Evolutionary conservation across 2,888 invertebrate genomes (phyloP).

Genomic region (Drosophila phalerata): DNA sequence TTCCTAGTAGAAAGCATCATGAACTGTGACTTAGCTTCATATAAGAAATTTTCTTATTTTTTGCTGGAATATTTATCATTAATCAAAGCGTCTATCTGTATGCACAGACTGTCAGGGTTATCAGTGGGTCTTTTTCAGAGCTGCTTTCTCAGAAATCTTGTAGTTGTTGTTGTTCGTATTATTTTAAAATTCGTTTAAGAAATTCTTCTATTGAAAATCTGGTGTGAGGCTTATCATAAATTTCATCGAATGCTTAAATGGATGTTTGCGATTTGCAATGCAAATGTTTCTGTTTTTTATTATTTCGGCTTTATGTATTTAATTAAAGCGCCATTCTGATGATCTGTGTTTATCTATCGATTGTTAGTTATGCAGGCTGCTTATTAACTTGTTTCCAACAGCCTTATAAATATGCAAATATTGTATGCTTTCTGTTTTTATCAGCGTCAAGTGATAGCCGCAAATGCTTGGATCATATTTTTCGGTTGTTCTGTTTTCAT

Average conservation of each 20-base stretch:
- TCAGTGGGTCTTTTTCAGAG: constrained; percentile 10
- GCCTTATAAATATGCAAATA: constrained; percentile 74
- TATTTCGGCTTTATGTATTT: constrained; percentile 64
- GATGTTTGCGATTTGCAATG: constrained; percentile 66
- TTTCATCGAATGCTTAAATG: constrained; percentile 46
- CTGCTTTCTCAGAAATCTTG: constrained; percentile 6
- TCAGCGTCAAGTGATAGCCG: constrained; percentile 36
- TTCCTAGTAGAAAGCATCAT: background rate
- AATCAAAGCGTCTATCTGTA: constrained; percentile 38
- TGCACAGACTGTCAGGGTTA: constrained; percentile 31
- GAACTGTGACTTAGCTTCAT: constrained; percentile 1
- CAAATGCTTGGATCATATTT: constrained; percentile 20
- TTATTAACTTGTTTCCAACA: constrained; percentile 76
- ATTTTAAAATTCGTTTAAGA: constrained; percentile 13
- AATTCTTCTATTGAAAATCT: constrained; percentile 39
- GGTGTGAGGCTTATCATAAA: constrained; percentile 76
- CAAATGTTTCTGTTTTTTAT: constrained; percentile 45
- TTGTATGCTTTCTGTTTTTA: constrained; percentile 45
- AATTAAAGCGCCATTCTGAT: constrained; percentile 70
- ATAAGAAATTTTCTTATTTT: constrained; percentile 15
- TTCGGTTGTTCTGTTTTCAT: constrained; percentile 42
- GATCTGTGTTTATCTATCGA: constrained; percentile 49
- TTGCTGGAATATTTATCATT: constrained; percentile 36
- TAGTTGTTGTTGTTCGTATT: background rate
- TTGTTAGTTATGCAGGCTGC: constrained; percentile 69